Evolutionary conservation across 2,113 vertebrate species (phyloP).

Genomic region (Cyanistes caeruleus): DNA sequence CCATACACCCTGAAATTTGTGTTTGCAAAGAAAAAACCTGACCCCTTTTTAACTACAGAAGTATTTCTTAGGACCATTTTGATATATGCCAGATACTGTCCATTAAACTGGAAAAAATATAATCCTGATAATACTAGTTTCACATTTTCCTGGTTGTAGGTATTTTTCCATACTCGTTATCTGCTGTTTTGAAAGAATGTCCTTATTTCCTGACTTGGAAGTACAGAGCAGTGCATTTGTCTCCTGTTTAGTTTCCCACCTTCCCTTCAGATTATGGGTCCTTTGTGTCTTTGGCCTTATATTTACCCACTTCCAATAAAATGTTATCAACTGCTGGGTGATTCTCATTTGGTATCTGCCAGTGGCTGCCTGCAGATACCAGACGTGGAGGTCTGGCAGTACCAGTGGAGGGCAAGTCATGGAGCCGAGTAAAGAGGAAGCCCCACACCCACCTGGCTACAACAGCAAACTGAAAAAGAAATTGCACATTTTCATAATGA

Average conservation of each 20-base stretch:
- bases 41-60: background rate
- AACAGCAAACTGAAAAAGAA: background rate
- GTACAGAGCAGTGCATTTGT: background rate
- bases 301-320: background rate
- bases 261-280: background rate
- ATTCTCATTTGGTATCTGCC: constrained; percentile 7
- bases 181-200: constrained; percentile 41
- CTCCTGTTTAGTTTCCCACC: background rate
- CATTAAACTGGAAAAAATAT: constrained; percentile 62
- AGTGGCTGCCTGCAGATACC: background rate
- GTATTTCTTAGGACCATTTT: constrained; percentile 2
- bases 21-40: background rate
- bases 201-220: constrained; percentile 61
- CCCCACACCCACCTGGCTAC: background rate
- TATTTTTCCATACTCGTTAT: constrained; percentile 45
- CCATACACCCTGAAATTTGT: background rate
- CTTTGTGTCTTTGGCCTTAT: background rate
- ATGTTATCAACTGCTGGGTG: background rate
- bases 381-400: background rate
- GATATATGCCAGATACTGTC: constrained; percentile 44
- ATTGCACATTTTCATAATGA: background rate
- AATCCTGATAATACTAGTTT: constrained; percentile 41
- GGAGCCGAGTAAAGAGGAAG: constrained; percentile 3
- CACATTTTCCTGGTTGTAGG: constrained; percentile 42
- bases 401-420: background rate